These are phyloP conservation scores for Ichneumoninae sp. DNA, from an alignment of 2,888 invertebrate species.

Conservation along the genomic window DNA sequence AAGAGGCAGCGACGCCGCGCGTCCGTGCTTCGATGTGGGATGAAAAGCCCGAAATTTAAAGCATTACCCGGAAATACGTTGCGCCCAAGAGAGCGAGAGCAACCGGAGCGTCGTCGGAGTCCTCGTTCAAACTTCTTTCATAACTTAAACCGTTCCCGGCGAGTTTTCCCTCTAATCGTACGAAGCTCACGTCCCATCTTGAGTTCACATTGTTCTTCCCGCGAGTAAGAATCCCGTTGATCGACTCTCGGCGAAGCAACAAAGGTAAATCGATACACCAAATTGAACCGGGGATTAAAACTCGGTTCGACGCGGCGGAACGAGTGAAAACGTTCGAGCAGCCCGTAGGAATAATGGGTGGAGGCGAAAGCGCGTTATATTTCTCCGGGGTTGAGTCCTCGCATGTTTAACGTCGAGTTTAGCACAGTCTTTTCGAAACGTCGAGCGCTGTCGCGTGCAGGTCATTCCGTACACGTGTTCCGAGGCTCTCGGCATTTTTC, in stretches of 20 bases:
- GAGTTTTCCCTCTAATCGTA: neutral
- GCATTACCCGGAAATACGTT: neutral
- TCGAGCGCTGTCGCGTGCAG: slow-evolving; percentile 26
- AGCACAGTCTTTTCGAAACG: neutral
- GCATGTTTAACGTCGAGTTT: slow-evolving; percentile 7
- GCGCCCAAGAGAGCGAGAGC: neutral
- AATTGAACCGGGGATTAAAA: neutral
- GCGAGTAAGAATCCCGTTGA: neutral
- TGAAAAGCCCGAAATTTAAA: neutral
- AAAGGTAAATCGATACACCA: neutral
- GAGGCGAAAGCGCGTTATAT: neutral
- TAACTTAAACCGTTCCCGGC: neutral
- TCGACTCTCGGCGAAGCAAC: neutral
- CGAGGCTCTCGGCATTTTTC: neutral
- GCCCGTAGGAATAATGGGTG: neutral
- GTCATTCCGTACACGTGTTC: slow-evolving; percentile 38
- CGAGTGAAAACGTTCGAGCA: neutral
- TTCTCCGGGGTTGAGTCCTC: neutral
- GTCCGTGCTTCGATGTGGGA: neutral
- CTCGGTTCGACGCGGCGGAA: neutral
- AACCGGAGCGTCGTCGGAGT: neutral
- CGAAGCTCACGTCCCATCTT: neutral
- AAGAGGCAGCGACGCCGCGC: no score
- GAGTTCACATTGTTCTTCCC: neutral
- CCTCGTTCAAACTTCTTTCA: slow-evolving; percentile 29